Evolutionary conservation across 1,140 invertebrate species (phyloP), one percentile per base, ranked within the genome.

Genomic region (Drosophila micromelanica): DNA sequence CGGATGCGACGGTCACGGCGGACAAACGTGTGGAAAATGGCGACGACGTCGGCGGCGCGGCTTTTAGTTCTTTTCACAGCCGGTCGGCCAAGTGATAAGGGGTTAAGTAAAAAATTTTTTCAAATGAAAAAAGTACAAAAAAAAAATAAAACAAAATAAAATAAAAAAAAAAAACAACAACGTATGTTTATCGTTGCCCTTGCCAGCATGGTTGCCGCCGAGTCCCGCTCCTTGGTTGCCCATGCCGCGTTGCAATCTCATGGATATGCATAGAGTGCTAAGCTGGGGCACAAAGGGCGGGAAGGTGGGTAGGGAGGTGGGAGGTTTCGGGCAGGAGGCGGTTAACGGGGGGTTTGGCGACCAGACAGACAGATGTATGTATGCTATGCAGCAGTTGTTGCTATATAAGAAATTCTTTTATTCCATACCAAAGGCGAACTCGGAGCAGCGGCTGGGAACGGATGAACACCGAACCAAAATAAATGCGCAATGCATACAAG

Each of bases 341-440:
- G 32, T 20, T 2, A n/a, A n/a, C n/a, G n/a, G n/a, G n/a, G n/a
- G n/a, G n/a, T n/a, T n/a, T 37, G 62, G 38, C 42, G 55, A 20
- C 1, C 37, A 54, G 32, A 40, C 23, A 63, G 59, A 73, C 71
- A 70, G 64, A 55, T 63, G 75, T 70, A 77, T 77, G 64, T 69
- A 74, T 77, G 72, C 73, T 78, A 71, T 75, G 75, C 76, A 78
- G 76, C 81, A 85, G 82, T 80, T 85, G 80, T 85, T 85, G 82
- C 76, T 85, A 80, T 85, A 84, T 79, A 85, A 85, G 80, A 85
- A 85, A 85, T 85, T 85, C 80, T 59, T 72, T 85, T 78, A 76
- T 73, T 49, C 69, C 80, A 84, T 85, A 64, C 80, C 80, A 69
- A 35, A 60, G 55, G n/a, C 13, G 55, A n/a, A 56, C 51, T 30